Evolutionary conservation across 2,797 vertebrate genomes (phyloP).

Genomic region (Pyrocephalus nanus): DNA sequence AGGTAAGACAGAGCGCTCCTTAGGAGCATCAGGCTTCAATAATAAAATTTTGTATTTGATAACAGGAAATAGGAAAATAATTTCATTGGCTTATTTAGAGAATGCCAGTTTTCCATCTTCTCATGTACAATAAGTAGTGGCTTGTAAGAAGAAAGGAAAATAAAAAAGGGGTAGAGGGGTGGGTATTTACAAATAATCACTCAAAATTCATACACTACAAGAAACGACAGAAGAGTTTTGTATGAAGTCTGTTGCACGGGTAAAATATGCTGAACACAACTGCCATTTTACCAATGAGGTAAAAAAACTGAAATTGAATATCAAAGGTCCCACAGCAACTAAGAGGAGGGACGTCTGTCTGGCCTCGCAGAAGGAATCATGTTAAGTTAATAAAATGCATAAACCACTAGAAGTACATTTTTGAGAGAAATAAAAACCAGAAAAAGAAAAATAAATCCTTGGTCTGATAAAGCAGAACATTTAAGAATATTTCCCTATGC

Average conservation of each 20-base stretch:
- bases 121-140: background rate
- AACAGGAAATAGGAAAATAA: slow-evolving; percentile 61
- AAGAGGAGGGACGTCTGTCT: background rate
- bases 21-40: slow-evolving; percentile 15
- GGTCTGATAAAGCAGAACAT: background rate
- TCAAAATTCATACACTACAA: background rate
- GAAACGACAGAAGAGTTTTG: background rate
- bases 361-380: background rate
- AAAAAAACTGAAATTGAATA: background rate
- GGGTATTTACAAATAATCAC: background rate
- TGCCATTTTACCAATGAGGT: background rate
- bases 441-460: background rate
- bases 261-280: background rate
- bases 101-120: slow-evolving; percentile 44
- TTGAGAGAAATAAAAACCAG: background rate
- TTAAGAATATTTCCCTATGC: background rate
- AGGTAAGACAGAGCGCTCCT: slow-evolving; percentile 52
- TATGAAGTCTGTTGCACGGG: background rate
- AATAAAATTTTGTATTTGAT: slow-evolving; percentile 48
- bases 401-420: background rate
- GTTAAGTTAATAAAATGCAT: background rate
- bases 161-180: background rate
- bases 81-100: slow-evolving; percentile 31
- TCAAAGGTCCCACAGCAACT: background rate
- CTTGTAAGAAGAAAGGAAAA: background rate